Base-by-base conservation (phyloP, 1,140 invertebrate species). In the Callitettix versicolor region DNA sequence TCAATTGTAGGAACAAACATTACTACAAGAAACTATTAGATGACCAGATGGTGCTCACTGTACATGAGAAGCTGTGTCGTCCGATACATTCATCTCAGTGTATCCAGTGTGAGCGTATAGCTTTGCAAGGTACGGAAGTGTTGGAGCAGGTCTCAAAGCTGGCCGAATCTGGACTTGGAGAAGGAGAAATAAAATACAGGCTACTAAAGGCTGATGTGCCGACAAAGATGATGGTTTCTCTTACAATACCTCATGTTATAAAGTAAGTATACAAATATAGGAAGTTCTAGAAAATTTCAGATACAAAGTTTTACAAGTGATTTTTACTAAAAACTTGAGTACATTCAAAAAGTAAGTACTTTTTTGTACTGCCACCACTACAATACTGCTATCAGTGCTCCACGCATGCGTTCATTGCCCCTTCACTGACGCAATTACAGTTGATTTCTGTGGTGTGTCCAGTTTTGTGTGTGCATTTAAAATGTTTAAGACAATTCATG, bases 171-270 rank as follows among this genome's bases (percentile, higher is more conserved):
- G 60, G 57, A 4, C 51, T 62, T 1, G 60, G 60, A 11, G 60
- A 62, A 34, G 60, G 60, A 0, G 58, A 62, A 38, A 55, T 62
- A 17, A 51, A 47, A 12, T 57, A 62, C 41, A 30, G 56, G 12
- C 41, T 62, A 7, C 50, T 50, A 9, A 56, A 43, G 3, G 51
- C 41, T 6, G 22, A 42, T 2, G n/a, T 21, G 3, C 9, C 14
- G 11, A 41, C 44, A 11, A 55, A 58, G 33, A 38, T 47, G 4
- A 43, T 24, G 2, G 42, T 57, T 12, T 55, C 60, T 24, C 55
- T 62, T 7, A 56, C 57, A 3, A 38, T 62, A 30, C 58, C 58
- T 18, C 60, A 56, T 24, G 55, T 62, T 12, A 58, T 62, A 24
- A 58, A 36, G 60, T 62, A 9, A 40, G 46, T 55, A 18, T 11